Base-by-base conservation (phyloP, 2,113 vertebrate species). In the Ophthalmolycus amberensis region DNA sequence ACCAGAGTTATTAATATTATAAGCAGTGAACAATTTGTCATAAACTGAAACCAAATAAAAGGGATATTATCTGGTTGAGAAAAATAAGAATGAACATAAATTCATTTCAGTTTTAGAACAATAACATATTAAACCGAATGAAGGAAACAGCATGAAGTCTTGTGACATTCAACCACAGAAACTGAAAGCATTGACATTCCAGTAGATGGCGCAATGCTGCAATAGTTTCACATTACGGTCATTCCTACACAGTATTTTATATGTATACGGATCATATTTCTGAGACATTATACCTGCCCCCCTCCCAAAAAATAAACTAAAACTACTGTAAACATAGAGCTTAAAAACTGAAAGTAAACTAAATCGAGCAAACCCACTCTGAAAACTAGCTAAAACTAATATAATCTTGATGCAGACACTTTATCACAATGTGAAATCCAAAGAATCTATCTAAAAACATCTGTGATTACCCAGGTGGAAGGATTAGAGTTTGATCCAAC, bases 361-460 rank as follows among this genome's bases (percentile, higher is more conserved):
- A 52, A 52, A 52, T 10, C 8, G 10, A n/a, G 20, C 50, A 54
- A 54, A 54, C 22, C 10, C 18, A 54, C 16, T 20, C 50, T 25
- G 52, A 58, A 58, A 58, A 58, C 4, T 0, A 12, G n/a, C n/a
- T 29, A 14, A 58, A 29, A 56, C 10, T 12, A 25, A 25, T 25
- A 11, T 56, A 25, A 56, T 25, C 25, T 56, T 56, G 54, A 60
- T 18, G 80, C 71, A 86, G 86, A 48, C 5, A 74, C 69, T 12
- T 1, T 0, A 58, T 64, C 12, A 70, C 27, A 38, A 6, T 12
- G 4, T 9, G 40, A 59, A 58, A 9, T 48, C 16, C 20, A 59
- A 48, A 59, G 5, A 37, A 48, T 12, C 27, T 20, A 16, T 12
- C 16, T 34, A 0, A 40, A 38, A 54, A 42, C 27, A 4, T 25